A percentile compares a stretch with the other conserved stretches of the same genome.
phyloP scores from a whole-genome alignment of 1,140 invertebrate species.

The Drosophila dunni region DNA sequence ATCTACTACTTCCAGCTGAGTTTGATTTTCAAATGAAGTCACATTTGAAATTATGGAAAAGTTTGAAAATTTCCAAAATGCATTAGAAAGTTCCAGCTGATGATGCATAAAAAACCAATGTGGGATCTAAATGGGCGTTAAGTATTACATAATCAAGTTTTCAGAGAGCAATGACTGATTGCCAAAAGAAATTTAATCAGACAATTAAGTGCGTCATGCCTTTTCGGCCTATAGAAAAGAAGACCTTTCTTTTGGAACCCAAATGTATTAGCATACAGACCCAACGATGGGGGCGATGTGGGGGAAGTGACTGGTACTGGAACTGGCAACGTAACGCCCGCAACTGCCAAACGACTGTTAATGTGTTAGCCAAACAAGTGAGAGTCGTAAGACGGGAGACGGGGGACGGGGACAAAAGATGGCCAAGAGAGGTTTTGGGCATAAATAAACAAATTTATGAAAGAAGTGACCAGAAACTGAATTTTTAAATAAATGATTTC shows the following conservation, averaged over 20 bases:
- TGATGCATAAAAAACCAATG: conserved; percentile 11
- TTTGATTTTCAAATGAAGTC: conserved; percentile 50
- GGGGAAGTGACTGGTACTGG: background rate
- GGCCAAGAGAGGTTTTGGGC: conserved; percentile 32
- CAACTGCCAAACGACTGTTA: conserved; percentile 54
- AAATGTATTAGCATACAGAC: conserved; percentile 61
- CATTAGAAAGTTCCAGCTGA: conserved; percentile 69
- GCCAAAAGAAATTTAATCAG: conserved; percentile 23
- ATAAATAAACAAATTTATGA: conserved; percentile 66
- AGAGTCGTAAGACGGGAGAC: background rate
- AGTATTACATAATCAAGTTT: conserved; percentile 69
- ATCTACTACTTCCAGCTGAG: conserved; percentile 36
- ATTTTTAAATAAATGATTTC: conserved; percentile 79
- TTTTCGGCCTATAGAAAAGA: conserved; percentile 13
- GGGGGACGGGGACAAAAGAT: conserved; percentile 9
- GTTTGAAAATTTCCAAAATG: conserved; percentile 64
- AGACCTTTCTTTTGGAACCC: conserved; percentile 44
- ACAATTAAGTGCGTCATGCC: conserved; percentile 26
- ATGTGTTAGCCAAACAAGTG: conserved; percentile 58
- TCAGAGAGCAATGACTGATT: conserved; percentile 38
- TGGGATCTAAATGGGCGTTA: conserved; percentile 40
- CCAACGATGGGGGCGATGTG: conserved; percentile 3
- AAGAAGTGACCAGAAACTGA: conserved; percentile 68
- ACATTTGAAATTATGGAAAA: conserved; percentile 67
- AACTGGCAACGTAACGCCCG: conserved; percentile 21